Percentiles rank a stretch among this genome's conserved stretches.
phyloP scores from a whole-genome alignment of 2,888 invertebrate species.

The Orchestes rusci region DNA sequence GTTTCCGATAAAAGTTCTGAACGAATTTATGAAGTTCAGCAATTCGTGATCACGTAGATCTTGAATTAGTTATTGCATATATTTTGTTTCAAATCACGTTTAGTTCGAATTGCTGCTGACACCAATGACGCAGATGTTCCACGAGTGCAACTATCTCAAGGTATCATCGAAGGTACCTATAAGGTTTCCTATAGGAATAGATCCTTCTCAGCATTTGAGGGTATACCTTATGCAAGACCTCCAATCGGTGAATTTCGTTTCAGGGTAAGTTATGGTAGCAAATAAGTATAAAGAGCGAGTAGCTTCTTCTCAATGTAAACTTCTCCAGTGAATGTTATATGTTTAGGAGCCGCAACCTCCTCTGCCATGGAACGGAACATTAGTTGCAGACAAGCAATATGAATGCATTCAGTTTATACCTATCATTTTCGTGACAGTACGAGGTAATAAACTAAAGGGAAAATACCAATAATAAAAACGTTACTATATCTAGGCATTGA shows the following conservation, averaged over 20 bases:
- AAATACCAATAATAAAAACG: not conserved
- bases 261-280: conserved; percentile 27
- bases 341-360: conserved; percentile 14
- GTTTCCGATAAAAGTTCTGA: too few species aligned
- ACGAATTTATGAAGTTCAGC: too few species aligned
- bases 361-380: conserved; percentile 31
- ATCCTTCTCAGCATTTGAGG: conserved; percentile 31
- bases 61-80: too few species aligned
- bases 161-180: conserved; percentile 27
- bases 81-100: too few species aligned
- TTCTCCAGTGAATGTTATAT: too few species aligned
- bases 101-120: too few species aligned
- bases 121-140: not conserved
- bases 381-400: conserved; percentile 33
- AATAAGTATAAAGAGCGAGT: too few species aligned
- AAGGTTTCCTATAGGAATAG: conserved; percentile 29
- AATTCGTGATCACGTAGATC: too few species aligned
- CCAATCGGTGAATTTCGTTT: conserved; percentile 32
- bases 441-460: conserved; percentile 46
- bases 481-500: conserved; percentile 47
- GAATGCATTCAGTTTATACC: conserved; percentile 32
- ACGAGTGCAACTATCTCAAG: conserved; percentile 25
- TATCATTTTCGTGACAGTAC: conserved; percentile 46
- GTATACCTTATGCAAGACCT: conserved; percentile 33
- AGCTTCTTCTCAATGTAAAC: too few species aligned